phyloP scores from a whole-genome alignment of 2,113 vertebrate genomes.

The Tauraco erythrolophus region DNA sequence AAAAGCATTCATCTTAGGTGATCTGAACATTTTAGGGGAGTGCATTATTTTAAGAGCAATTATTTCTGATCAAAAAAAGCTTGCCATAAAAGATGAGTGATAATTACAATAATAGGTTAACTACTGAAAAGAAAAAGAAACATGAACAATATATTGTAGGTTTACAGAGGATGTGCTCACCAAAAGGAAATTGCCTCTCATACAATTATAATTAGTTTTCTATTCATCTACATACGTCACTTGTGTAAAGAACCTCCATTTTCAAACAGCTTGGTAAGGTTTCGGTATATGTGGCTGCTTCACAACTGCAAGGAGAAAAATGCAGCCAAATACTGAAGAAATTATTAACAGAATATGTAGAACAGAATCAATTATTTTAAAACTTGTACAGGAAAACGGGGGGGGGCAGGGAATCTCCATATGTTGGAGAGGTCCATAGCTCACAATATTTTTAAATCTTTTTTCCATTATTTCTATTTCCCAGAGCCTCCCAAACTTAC shows the following conservation, averaged over 20 bases:
- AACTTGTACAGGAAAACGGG: not conserved
- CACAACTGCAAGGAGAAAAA: slow-evolving; percentile 4
- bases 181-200: slow-evolving; percentile 38
- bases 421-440: no score
- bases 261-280: not conserved
- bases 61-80: slow-evolving; percentile 6
- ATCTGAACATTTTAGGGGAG: not conserved
- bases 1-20: not conserved
- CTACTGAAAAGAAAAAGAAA: slow-evolving; percentile 30
- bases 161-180: slow-evolving; percentile 15
- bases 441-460: not conserved
- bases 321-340: not conserved
- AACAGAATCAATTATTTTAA: not conserved
- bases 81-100: not conserved
- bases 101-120: slow-evolving; percentile 44
- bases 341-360: not conserved
- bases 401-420: no score
- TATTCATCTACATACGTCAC: slow-evolving; percentile 65
- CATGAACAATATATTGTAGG: slow-evolving; percentile 16
- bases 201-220: slow-evolving; percentile 61
- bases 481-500: not conserved
- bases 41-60: slow-evolving; percentile 21
- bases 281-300: not conserved
- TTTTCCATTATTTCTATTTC: not conserved
- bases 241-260: slow-evolving; percentile 44